A percentile compares a stretch with the other conserved stretches of the same genome.
Conservation (phyloP, 2,113 vertebrate genomes). For the zebrafish (Danio rerio) region DNA sequence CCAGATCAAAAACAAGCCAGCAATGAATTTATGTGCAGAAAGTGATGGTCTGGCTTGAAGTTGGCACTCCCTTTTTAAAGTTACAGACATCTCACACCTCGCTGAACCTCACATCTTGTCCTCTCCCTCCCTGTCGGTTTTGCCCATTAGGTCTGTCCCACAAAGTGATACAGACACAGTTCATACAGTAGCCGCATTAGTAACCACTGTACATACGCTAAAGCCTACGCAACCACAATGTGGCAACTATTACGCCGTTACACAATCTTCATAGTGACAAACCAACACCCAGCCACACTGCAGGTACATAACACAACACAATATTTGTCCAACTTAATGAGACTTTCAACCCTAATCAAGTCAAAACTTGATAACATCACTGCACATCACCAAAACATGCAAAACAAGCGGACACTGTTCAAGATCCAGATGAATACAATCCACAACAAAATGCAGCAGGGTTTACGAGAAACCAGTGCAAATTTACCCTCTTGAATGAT, state of each 20-base stretch:
- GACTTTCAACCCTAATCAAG: background rate
- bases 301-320: background rate
- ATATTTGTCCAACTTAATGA: background rate
- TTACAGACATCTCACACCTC: constrained; percentile 54
- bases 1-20: constrained; percentile 25
- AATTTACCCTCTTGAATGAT: background rate
- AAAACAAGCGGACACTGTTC: background rate
- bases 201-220: background rate
- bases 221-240: background rate
- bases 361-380: constrained; percentile 24
- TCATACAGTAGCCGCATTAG: background rate
- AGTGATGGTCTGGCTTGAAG: constrained; percentile 19
- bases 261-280: constrained; percentile 11
- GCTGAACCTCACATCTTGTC: background rate
- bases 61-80: constrained; percentile 54
- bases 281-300: background rate
- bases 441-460: background rate
- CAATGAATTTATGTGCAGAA: constrained; percentile 39
- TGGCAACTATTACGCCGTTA: background rate
- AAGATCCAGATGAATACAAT: background rate
- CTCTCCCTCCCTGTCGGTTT: background rate
- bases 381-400: background rate
- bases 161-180: background rate
- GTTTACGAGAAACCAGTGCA: background rate
- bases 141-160: background rate